Evolutionary conservation across 2,888 invertebrate species (phyloP).

Genomic region (Disparrhopalites patrizii): DNA sequence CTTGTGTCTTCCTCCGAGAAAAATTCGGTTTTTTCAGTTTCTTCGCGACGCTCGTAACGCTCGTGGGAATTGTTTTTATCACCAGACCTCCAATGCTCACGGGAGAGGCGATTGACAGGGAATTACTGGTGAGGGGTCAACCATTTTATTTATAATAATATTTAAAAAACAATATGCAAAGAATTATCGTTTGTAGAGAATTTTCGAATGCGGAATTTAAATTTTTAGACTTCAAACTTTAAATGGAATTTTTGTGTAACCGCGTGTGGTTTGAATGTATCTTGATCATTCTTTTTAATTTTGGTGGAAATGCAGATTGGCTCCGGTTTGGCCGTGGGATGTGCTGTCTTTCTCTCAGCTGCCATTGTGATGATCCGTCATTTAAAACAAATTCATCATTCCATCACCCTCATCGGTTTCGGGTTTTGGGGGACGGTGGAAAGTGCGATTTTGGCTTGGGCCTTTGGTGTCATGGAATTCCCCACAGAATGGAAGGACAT

Average conservation of each 20-base stretch:
- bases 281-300: not conserved
- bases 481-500: slow-evolving; percentile 39
- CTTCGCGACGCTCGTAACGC: slow-evolving; percentile 35
- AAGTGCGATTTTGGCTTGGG: slow-evolving; percentile 35
- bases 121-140: slow-evolving; percentile 36
- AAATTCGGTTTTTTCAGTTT: slow-evolving; percentile 42
- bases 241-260: not conserved
- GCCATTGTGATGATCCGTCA: slow-evolving; percentile 48
- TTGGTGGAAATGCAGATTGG: slow-evolving; percentile 40
- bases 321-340: slow-evolving; percentile 39
- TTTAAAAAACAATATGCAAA: not conserved
- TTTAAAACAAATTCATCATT: slow-evolving; percentile 44
- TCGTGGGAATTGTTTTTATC: slow-evolving; percentile 39
- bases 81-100: slow-evolving; percentile 41
- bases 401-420: slow-evolving; percentile 42
- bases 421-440: slow-evolving; percentile 44
- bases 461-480: slow-evolving; percentile 41
- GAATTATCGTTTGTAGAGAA: not conserved
- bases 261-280: not conserved
- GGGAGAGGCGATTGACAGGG: slow-evolving; percentile 35
- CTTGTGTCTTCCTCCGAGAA: slow-evolving; percentile 40
- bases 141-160: not conserved
- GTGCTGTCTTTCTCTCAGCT: slow-evolving; percentile 41
- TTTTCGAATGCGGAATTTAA: no score
- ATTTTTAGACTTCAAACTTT: not conserved